phyloP scores from a whole-genome alignment of 1,140 invertebrate species.

The Phymastichus coffea region DNA sequence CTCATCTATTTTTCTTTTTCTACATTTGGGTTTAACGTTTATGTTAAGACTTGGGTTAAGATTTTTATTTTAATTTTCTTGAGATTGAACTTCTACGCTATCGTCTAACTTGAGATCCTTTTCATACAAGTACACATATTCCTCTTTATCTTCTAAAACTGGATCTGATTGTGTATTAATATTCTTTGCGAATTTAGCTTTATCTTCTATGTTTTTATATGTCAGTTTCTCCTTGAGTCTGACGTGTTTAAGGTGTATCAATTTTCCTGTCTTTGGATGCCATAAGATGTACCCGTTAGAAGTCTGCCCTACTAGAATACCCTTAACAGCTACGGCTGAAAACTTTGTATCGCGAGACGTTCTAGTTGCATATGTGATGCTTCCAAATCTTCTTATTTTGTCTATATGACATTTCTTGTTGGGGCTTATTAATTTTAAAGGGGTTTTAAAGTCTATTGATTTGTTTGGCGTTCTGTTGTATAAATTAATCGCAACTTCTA shows the following conservation, averaged over 20 bases:
- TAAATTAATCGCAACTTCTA: slow-evolving; percentile 33
- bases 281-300: background rate
- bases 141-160: too few species aligned
- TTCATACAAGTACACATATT: too few species aligned
- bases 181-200: too few species aligned
- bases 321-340: background rate
- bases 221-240: slow-evolving; percentile 2
- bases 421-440: slow-evolving; percentile 3
- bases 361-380: slow-evolving; percentile 4
- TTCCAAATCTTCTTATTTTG: slow-evolving; percentile 16
- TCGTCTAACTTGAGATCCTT: too few species aligned
- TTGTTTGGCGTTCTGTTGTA: slow-evolving; percentile 32
- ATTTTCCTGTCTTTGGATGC: slow-evolving; percentile 6
- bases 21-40: too few species aligned
- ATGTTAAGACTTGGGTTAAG: too few species aligned
- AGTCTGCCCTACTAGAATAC: slow-evolving; percentile 1
- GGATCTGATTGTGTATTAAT: too few species aligned
- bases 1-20: too few species aligned
- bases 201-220: background rate
- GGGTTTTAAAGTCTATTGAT: slow-evolving; percentile 5
- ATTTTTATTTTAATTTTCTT: too few species aligned
- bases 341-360: slow-evolving; percentile 1
- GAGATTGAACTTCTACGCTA: too few species aligned
- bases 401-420: slow-evolving; percentile 2
- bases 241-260: slow-evolving; percentile 7